Evolutionary conservation across 2,888 invertebrate genomes (phyloP).

Genomic region (Gryllus longicercus): DNA sequence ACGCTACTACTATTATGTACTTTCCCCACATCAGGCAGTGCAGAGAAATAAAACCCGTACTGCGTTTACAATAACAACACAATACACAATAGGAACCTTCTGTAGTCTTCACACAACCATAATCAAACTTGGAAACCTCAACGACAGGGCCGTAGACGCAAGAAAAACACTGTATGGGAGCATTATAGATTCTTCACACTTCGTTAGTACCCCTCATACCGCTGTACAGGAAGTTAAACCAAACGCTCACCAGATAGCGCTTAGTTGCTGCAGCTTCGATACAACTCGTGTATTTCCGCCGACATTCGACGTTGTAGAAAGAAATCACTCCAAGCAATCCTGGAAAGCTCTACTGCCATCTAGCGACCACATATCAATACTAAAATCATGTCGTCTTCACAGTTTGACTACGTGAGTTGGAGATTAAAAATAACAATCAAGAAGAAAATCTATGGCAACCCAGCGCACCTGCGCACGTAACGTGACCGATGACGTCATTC

Average conservation of each 20-base stretch:
- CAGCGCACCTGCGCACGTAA: conserved; percentile 38
- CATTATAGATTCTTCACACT: background rate
- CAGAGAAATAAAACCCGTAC: no score
- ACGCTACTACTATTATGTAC: conserved; percentile 34
- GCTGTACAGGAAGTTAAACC: background rate
- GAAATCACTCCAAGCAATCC: background rate
- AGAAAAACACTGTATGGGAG: conserved; percentile 28
- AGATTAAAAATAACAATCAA: conserved; percentile 28
- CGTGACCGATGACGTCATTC: conserved; percentile 37
- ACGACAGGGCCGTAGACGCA: conserved; percentile 32
- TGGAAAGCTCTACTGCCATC: conserved; percentile 20
- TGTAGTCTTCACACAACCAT: conserved; percentile 27
- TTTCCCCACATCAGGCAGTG: conserved; percentile 31
- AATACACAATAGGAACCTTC: conserved; percentile 18
- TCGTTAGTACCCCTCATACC: background rate
- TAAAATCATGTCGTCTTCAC: background rate
- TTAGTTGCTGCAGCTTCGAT: no score
- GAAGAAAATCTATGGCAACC: conserved; percentile 37
- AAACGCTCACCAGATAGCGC: background rate
- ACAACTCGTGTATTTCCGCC: background rate
- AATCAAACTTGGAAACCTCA: conserved; percentile 29
- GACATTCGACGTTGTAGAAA: background rate
- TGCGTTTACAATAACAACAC: background rate
- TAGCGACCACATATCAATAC: background rate
- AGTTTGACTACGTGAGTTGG: background rate